Base-by-base conservation (phyloP, 1,140 invertebrate species). In the Triops longicaudatus region DNA sequence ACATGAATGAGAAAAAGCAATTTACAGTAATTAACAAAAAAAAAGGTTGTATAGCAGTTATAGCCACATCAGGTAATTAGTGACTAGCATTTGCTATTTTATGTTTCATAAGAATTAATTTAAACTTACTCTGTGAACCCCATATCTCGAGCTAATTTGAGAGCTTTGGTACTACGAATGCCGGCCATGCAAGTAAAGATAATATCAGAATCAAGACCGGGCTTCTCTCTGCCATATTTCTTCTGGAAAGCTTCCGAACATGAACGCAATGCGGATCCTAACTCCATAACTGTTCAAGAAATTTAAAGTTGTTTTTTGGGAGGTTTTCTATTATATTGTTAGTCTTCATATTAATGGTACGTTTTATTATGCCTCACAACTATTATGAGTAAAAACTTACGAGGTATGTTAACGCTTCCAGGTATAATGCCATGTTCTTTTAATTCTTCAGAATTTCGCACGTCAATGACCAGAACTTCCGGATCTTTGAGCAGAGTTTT, bases 151-250 rank as follows among this genome's bases (percentile, higher is more conserved):
- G 74, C 74, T n/a, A 76, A 22, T 26, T 31, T 71, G 28, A 76
- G 26, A 12, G 76, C 76, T 28, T 76, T 76, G 27, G 26, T 31
- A 9, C 76, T 76, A 9, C 76, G 43, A 37, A 76, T 72, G 22
- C 76, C 76, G 63, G 76, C 76, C 76, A 72, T 71, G 50, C 76
- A 76, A 22, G 42, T 76, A 27, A 76, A 76, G 11, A 76, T 22
- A 31, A 76, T 63, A 10, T 76, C 63, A 12, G 43, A 31, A 72
- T 72, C 44, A 10, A 31, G 26, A 26, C 12, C 50, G 11, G 76
- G 76, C 28, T 76, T 76, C 12, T 43, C 42, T 17, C 28, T 43
- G 10, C 41, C 26, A 63, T 74, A 76, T 28, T 31, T 26, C 26
- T 74, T 22, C 17, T 73, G 17, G 26, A 76, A 76, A n/a, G 26